Evolutionary conservation across 2,888 invertebrate species (phyloP).

Genomic region (Mylabris sibirica): DNA sequence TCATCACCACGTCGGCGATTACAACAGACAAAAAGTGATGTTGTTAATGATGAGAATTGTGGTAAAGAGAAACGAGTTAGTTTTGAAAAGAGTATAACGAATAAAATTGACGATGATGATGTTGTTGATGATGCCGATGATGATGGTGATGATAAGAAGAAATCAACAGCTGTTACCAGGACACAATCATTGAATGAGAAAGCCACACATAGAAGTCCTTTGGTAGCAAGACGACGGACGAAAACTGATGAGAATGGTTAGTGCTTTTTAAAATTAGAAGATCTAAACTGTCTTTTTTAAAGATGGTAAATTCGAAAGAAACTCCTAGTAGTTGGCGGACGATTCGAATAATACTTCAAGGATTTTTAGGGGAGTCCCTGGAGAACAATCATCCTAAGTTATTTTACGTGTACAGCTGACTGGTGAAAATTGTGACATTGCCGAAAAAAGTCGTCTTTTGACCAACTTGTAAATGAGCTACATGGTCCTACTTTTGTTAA

Average conservation of each 20-base stretch:
- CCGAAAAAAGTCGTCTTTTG: too few species aligned
- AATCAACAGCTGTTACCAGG: slow-evolving; percentile 28
- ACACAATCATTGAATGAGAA: slow-evolving; percentile 39
- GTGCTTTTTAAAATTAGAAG: slow-evolving; percentile 27
- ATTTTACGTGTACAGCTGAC: too few species aligned
- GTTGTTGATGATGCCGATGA: too few species aligned
- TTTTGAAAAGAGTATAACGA: slow-evolving; percentile 44
- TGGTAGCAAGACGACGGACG: not conserved
- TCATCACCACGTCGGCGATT: slow-evolving; percentile 30
- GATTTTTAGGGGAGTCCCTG: too few species aligned
- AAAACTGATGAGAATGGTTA: not conserved
- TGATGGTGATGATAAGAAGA: slow-evolving; percentile 21
- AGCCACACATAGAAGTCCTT: slow-evolving; percentile 16
- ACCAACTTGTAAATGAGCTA: too few species aligned
- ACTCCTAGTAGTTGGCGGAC: too few species aligned
- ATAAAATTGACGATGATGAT: slow-evolving; percentile 12
- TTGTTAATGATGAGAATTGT: not conserved
- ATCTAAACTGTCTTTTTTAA: too few species aligned
- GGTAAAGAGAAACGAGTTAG: slow-evolving; percentile 47
- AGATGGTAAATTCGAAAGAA: too few species aligned
- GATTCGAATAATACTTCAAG: too few species aligned
- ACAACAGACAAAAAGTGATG: slow-evolving; percentile 23
- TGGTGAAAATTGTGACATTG: too few species aligned
- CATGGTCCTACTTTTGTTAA: too few species aligned
- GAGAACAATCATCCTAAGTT: too few species aligned